A percentile compares a stretch with the other conserved stretches of the same genome.
Evolutionary conservation across 1,140 invertebrate genomes (phyloP).

Genomic region (Carcinoscorpius rotundicauda): DNA sequence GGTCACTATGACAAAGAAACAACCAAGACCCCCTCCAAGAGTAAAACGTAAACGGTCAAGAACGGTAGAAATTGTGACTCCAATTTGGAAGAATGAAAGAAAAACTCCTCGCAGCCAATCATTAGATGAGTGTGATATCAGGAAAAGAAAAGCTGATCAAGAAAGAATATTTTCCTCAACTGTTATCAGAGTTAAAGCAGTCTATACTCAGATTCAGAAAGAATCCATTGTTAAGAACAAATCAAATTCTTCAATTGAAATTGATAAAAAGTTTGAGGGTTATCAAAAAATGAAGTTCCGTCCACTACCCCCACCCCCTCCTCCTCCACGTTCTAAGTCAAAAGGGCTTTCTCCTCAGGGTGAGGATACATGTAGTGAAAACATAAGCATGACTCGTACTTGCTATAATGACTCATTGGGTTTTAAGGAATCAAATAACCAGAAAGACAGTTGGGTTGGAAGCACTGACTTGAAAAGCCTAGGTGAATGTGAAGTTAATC

Average conservation of each 20-base stretch:
- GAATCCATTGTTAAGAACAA: not conserved
- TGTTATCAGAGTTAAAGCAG: constrained; percentile 6
- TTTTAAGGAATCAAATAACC: too few relatives aligned
- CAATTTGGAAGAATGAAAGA: constrained; percentile 1
- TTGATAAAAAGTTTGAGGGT: constrained; percentile 8
- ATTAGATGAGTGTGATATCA: constrained; percentile 12
- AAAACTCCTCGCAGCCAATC: constrained; percentile 13
- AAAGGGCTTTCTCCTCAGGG: constrained; percentile 4
- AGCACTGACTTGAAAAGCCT: too few relatives aligned
- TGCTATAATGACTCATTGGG: too few relatives aligned
- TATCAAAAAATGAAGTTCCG: constrained; percentile 6
- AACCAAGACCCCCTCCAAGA: constrained; percentile 15
- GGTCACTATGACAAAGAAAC: too few relatives aligned
- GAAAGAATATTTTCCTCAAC: not conserved
- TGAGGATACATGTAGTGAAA: constrained; percentile 6
- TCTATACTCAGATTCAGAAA: constrained; percentile 17
- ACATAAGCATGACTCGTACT: not conserved
- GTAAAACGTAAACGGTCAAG: constrained; percentile 11
- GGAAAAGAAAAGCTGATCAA: constrained; percentile 6
- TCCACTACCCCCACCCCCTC: constrained; percentile 16
- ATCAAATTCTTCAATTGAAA: constrained; percentile 1
- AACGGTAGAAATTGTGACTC: constrained; percentile 13
- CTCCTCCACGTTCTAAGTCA: constrained; percentile 14
- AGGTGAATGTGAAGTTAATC: not conserved
- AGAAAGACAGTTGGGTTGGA: too few relatives aligned